phyloP scores from a whole-genome alignment of 2,797 vertebrate genomes.

The Lindbergichthys nudifrons region DNA sequence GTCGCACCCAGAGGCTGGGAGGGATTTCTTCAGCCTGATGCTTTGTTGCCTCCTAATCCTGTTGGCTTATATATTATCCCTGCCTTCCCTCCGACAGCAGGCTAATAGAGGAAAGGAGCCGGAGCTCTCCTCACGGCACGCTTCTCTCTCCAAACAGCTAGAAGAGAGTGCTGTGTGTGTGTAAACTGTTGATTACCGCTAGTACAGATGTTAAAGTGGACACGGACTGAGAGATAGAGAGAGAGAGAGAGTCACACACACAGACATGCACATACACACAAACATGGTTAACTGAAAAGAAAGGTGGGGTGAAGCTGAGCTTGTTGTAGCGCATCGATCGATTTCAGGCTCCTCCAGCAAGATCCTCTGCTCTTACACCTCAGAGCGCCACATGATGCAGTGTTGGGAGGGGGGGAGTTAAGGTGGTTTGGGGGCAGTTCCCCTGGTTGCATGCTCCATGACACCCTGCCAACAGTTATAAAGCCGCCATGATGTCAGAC shows the following conservation, averaged over 20 bases:
- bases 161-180: slow-evolving; percentile 43
- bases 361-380: slow-evolving; percentile 70
- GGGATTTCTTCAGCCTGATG: slow-evolving; percentile 79
- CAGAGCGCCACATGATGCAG: slow-evolving; percentile 77
- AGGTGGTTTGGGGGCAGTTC: slow-evolving; percentile 27
- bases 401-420: slow-evolving; percentile 11
- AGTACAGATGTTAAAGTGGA: slow-evolving; percentile 75
- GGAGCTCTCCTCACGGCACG: slow-evolving; percentile 54
- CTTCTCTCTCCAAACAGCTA: slow-evolving; percentile 59
- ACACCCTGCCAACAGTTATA: slow-evolving; percentile 83
- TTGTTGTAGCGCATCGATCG: slow-evolving; percentile 68
- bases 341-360: slow-evolving; percentile 76
- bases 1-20: slow-evolving; percentile 65
- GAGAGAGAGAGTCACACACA: slow-evolving; percentile 29
- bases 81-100: slow-evolving; percentile 75
- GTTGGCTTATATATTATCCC: slow-evolving; percentile 80
- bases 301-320: slow-evolving; percentile 43
- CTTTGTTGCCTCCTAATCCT: slow-evolving; percentile 83
- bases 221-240: slow-evolving; percentile 48
- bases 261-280: slow-evolving; percentile 42
- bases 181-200: slow-evolving; percentile 75
- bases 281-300: slow-evolving; percentile 34
- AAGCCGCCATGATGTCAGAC: slow-evolving; percentile 83
- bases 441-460: slow-evolving; percentile 44
- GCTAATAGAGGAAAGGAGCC: slow-evolving; percentile 75